Evolutionary conservation across 2,113 vertebrate species (phyloP), one percentile per base, ranked within the genome.

Genomic region (Larimichthys polyactis): DNA sequence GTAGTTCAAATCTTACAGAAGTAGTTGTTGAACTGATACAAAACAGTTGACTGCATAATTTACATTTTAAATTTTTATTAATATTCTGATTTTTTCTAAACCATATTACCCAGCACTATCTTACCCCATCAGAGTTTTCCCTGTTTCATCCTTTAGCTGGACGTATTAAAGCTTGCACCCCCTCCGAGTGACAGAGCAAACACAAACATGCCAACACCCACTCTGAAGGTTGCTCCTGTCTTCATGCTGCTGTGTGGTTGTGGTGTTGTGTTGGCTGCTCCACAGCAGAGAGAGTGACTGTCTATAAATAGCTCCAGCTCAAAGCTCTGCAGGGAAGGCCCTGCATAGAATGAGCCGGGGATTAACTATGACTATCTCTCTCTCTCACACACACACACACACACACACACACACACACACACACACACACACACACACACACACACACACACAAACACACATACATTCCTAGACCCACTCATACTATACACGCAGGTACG

Each of bases 301-400:
- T 84, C 91, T 90, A 91, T 85, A 93, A 82, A 89, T 93, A 90
- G 79, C 81, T 67, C 0, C 62, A 76, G 90, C 86, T 91, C 82
- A 81, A 70, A 65, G 86, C 90, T 87, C 70, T 71, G 54, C 79
- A 65, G 87, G 79, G 74, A 91, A 86, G 83, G 69, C 55, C 75
- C 75, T 27, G 57, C 46, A 71, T 24, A 10, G 8, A 84, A 36
- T 79, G 36, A 58, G 32, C n/a, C 32, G 11, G 60, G 71, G 90
- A 90, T 89, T 90, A 90, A 71, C 62, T 63, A 63, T 69, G 63
- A 85, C 73, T 71, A 55, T 82, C 43, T 44, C 43, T 44, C 43
- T 44, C 43, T 44, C 43, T 27, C 46, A 27, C 44, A 71, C 64
- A 29, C 0, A 29, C 6, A n/a, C n/a, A n/a, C n/a, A n/a, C n/a